Conservation (phyloP, 2,113 vertebrate genomes). For the Mixornis gularis region DNA sequence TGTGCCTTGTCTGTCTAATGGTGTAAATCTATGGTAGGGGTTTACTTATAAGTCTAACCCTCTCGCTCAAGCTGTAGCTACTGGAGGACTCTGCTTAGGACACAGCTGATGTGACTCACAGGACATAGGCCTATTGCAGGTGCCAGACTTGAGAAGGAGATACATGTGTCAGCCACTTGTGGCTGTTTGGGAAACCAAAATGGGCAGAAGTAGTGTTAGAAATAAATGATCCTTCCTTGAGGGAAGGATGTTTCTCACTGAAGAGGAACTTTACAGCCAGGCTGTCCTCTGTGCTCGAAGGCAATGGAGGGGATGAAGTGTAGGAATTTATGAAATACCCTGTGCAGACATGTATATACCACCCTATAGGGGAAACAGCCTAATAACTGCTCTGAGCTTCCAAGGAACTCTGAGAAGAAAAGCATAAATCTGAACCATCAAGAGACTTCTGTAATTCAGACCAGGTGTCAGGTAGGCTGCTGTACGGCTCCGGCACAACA, state of each 20-base stretch:
- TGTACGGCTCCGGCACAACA: neutral
- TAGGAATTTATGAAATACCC: neutral
- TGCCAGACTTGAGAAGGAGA: neutral
- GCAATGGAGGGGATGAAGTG: rapidly evolving
- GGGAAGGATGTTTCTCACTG: neutral
- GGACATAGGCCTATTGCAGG: neutral
- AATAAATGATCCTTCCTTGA: neutral
- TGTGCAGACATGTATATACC: neutral
- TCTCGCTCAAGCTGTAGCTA: neutral
- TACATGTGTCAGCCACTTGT: neutral
- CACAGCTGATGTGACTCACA: neutral
- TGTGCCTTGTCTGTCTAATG: neutral
- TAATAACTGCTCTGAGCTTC: neutral
- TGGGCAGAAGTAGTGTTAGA: neutral
- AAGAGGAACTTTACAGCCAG: neutral
- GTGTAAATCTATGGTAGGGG: neutral
- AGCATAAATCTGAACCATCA: neutral
- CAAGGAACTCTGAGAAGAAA: neutral
- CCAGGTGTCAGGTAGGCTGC: neutral
- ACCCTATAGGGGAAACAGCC: neutral
- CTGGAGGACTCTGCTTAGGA: neutral
- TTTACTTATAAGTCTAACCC: neutral
- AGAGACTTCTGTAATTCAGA: neutral
- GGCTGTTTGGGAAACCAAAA: neutral
- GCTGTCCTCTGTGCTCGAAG: neutral